Base-by-base conservation (phyloP, 1,140 invertebrate genomes). In the Diorhabda sublineata region DNA sequence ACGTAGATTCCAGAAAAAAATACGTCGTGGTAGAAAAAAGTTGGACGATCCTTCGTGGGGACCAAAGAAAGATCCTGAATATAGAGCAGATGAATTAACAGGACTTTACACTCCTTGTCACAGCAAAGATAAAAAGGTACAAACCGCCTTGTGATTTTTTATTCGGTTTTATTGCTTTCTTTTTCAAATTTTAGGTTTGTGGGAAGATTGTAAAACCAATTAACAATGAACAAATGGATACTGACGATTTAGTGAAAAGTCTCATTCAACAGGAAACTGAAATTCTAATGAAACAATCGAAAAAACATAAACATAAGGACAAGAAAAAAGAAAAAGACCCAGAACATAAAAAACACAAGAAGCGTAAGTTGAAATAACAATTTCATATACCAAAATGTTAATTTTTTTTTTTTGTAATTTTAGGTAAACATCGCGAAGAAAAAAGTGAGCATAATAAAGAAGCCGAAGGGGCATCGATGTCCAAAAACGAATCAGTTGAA, bases 121-220 rank as follows among this genome's bases (percentile, higher is more conserved):
- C 67, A 74, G 71, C 47, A 75, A 76, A 61, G 70, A 71, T 5
- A 79, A 79, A 58, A 79, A 79, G 61, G 76, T 77, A 4, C 26
- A 26, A 26, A 26, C 26, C 26, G 26, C 26, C 26, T 52, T 52
- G 47, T 52, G 45, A 6, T 52, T 52, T 6, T 6, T 52, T 52
- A 6, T 52, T 52, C 45, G 5, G 45, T 52, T 6, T 5, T 6
- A 9, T 52, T 52, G 5, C 8, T 5, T 9, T 9, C 5, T 52
- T 52, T 52, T 52, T 5, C 45, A 52, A 52, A 6, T 6, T 52
- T 52, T 42, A 52, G 47, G 47, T 52, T 52, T 79, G 78, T 59
- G 78, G 78, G 3, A 74, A 75, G 69, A 77, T 79, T 8, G 78
- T 79, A 2, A 71, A 77, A 8, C 74, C 77, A 0, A 67, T 74